Conservation (phyloP, 23 tunicate genomes). For the Trididemnum miniatum region DNA sequence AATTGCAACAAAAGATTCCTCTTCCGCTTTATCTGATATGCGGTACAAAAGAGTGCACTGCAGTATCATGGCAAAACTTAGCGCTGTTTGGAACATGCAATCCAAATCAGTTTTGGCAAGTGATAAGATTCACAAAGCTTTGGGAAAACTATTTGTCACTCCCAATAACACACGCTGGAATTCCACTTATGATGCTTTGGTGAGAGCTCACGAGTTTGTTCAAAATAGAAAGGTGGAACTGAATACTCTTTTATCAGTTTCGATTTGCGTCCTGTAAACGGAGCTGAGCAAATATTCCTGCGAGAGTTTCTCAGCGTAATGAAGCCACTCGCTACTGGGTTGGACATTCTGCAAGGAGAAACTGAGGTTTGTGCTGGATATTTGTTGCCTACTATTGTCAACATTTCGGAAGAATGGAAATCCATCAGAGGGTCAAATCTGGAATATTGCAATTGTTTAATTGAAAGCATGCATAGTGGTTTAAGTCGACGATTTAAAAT, state of each 20-base stretch:
- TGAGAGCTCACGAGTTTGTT: slow-evolving; percentile 1
- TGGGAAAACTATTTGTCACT: slow-evolving; percentile 4
- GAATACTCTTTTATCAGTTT: background rate
- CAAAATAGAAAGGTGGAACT: background rate
- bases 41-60: background rate
- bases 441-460: background rate
- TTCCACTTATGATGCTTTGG: background rate
- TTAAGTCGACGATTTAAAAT: background rate
- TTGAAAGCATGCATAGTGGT: background rate
- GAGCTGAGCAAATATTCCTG: background rate
- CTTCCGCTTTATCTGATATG: background rate
- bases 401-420: background rate
- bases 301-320: background rate
- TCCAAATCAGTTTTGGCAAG: background rate
- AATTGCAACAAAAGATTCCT: background rate
- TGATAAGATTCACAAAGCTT: slow-evolving; percentile 12
- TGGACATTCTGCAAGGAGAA: background rate
- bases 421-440: background rate
- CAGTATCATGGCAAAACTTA: slow-evolving; percentile 12
- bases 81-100: slow-evolving; percentile 25
- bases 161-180: slow-evolving; percentile 14
- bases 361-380: background rate
- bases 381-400: background rate
- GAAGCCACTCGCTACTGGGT: background rate
- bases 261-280: background rate